phyloP scores from a whole-genome alignment of 2,888 invertebrate genomes.

The Drosophila parthenogenetica region DNA sequence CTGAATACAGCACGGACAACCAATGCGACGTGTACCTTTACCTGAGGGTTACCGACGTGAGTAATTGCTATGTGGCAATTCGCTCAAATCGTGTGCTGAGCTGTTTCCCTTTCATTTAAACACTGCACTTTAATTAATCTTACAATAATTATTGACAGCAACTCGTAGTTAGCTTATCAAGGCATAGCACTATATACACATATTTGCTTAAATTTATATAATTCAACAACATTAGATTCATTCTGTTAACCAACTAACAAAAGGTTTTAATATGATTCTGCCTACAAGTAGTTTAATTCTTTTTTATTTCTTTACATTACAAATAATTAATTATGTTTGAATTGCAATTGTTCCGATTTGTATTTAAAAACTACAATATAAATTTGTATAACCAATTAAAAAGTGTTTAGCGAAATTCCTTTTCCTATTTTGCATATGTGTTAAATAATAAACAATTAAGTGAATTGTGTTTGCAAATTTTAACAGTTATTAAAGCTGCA shows the following conservation, averaged over 20 bases:
- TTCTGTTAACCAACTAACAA: no score
- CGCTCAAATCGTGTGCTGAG: neutral
- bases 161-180: neutral
- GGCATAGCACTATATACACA: no score
- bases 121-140: conserved; percentile 26
- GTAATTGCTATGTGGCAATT: conserved; percentile 20
- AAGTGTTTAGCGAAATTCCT: conserved; percentile 7
- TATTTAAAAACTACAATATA: neutral
- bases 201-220: no score
- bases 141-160: conserved; percentile 6
- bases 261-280: neutral
- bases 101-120: conserved; percentile 25
- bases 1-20: neutral
- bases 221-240: no score
- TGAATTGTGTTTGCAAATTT: conserved; percentile 50
- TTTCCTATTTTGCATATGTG: conserved; percentile 37
- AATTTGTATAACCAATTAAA: conserved; percentile 13
- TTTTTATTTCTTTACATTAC: neutral
- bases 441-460: conserved; percentile 48
- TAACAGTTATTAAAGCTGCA: conserved; percentile 67
- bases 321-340: neutral
- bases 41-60: conserved; percentile 6
- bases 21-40: conserved; percentile 6
- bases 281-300: conserved; percentile 3
- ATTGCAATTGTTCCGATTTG: conserved; percentile 2